phyloP scores from a whole-genome alignment of 2,797 vertebrate species.

The Stomatorhinus walkeri region DNA sequence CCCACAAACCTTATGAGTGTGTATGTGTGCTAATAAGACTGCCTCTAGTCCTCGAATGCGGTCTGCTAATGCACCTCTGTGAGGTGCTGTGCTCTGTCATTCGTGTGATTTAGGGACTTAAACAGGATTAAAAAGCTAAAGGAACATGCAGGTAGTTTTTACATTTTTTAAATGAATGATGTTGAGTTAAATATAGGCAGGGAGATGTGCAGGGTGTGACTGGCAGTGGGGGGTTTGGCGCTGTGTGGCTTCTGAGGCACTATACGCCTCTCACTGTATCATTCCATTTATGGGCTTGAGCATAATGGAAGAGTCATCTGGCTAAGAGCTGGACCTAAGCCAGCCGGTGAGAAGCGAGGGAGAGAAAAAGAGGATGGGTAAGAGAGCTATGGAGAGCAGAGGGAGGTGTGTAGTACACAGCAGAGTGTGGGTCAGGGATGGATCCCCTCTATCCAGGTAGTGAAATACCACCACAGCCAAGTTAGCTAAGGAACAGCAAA shows the following conservation, averaged over 20 bases:
- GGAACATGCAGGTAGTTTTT: not conserved
- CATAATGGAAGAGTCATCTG: not conserved
- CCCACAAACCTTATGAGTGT: not conserved
- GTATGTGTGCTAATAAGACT: not conserved
- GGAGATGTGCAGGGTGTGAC: not conserved
- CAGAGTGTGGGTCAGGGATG: not conserved
- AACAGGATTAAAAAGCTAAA: not conserved
- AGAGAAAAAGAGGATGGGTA: conserved; percentile 20
- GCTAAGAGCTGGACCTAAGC: not conserved
- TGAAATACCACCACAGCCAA: not conserved
- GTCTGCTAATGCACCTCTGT: not conserved
- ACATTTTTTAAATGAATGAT: not conserved
- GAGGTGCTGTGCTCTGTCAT: not conserved
- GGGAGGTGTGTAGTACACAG: not conserved
- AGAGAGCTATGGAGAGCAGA: not conserved
- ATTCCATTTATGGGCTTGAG: not conserved
- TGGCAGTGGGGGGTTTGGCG: not conserved
- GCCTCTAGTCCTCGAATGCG: not conserved
- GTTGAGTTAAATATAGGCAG: not conserved
- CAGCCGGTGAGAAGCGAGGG: conserved; percentile 23
- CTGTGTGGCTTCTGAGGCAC: not conserved
- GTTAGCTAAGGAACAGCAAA: not conserved
- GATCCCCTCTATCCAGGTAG: not conserved
- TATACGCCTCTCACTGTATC: not conserved
- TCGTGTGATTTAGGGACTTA: not conserved